phyloP scores from a whole-genome alignment of 2,888 invertebrate genomes.

The Spilosoma lubricipeda region DNA sequence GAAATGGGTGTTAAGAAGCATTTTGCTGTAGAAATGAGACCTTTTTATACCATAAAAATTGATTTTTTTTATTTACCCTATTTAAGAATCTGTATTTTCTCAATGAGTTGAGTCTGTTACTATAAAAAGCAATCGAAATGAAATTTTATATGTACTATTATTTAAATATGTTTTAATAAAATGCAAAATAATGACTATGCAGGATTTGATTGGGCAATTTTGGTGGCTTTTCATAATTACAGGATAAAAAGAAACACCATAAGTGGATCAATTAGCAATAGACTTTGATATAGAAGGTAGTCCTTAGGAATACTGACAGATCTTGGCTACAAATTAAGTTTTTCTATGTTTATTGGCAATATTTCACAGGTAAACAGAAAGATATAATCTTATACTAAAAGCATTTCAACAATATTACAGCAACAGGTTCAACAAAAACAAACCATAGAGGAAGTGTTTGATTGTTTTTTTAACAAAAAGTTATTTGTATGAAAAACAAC shows the following conservation, averaged over 20 bases:
- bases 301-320: not conserved
- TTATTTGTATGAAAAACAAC: conserved; percentile 1
- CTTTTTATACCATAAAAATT: no score
- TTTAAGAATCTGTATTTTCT: not conserved
- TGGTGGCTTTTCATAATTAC: not conserved
- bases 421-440: not conserved
- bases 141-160: not conserved
- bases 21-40: no score
- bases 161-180: not conserved
- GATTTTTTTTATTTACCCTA: not conserved
- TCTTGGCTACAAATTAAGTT: not conserved
- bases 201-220: not conserved
- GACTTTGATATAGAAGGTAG: not conserved
- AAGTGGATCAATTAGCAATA: not conserved
- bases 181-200: not conserved
- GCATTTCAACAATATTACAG: not conserved
- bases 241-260: not conserved
- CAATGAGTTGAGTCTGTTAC: not conserved
- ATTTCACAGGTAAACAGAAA: not conserved
- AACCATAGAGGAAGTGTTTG: conserved; percentile 1
- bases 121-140: not conserved
- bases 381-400: not conserved
- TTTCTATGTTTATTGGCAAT: not conserved
- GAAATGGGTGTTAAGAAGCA: not conserved
- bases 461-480: not conserved